Evolutionary conservation across 2,797 vertebrate genomes (phyloP), one percentile per base, ranked within the genome.

Genomic region (Typhlichthys eigenmanni): DNA sequence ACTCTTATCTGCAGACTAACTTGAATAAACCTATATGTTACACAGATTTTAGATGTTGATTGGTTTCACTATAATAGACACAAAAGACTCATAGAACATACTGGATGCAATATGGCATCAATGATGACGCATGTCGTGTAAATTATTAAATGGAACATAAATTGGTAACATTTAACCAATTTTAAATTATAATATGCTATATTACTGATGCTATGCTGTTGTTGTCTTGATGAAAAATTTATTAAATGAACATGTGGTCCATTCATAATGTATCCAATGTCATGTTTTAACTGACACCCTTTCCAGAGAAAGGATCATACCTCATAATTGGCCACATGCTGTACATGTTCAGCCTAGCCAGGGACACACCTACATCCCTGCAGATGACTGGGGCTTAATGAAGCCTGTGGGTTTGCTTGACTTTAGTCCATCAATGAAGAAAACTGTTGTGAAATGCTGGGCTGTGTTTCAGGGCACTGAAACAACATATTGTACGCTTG

Each of bases 11-110:
- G 16, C 8, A 52, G 50, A 52, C 64, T 72, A 24, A 24, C 24
- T 24, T 71, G 68, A 77, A 69, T 75, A 66, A 73, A 68, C 1
- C 14, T 11, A 45, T 66, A 59, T 13, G 7, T 17, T 43, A 12
- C 47, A 55, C 60, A 56, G 38, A 4, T 43, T 9, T 43, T 13
- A 69, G 17, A 8, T 51, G 10, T n/a, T 10, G 14, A 17, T 17
- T 47, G 14, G 43, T 55, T 48, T 17, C 5, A 60, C 52, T 32
- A 52, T 19, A n/a, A 14, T 6, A 19, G 17, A 43, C 24, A 29
- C 4, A 29, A 29, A 29, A 29, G 24, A 29, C 24, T 29, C 24
- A 29, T 29, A 29, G 24, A 17, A 43, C 6, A 55, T 55, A 47
- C 46, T 32, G 7, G 47, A 29, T 8, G 2, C 9, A 16, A 52